Evolutionary conservation across 2,888 invertebrate genomes (phyloP).

Genomic region (Arrhopalites spinosus): DNA sequence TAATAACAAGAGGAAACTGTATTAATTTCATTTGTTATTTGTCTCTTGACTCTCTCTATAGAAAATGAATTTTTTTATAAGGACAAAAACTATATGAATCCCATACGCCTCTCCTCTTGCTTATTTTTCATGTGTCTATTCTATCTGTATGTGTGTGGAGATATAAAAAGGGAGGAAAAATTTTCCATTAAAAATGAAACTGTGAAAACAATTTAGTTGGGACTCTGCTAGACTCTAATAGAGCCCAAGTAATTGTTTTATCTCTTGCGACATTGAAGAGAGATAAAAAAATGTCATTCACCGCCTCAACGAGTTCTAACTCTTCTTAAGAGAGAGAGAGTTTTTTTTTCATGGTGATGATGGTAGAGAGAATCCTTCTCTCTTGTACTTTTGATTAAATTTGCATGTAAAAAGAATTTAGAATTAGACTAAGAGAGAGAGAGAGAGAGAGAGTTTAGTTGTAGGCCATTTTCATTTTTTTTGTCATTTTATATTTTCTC

Average conservation of each 20-base stretch:
- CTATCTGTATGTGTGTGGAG: too few species aligned
- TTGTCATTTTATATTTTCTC: background rate
- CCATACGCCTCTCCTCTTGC: too few species aligned
- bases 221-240: background rate
- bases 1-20: too few species aligned
- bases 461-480: too few species aligned
- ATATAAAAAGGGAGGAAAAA: background rate
- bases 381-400: conserved; percentile 19
- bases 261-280: conserved; percentile 4
- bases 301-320: conserved; percentile 7
- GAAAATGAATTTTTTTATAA: background rate
- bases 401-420: conserved; percentile 32
- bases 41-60: background rate
- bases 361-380: background rate
- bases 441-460: background rate
- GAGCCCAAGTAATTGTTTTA: conserved; percentile 25
- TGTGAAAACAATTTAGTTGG: conserved; percentile 6
- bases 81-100: conserved; percentile 1
- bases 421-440: background rate
- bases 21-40: conserved; percentile 7
- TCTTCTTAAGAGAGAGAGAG: too few species aligned
- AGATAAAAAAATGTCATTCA: conserved; percentile 19
- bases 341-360: background rate
- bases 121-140: too few species aligned
- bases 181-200: conserved; percentile 27